A percentile compares a stretch with the other conserved stretches of the same genome.
Conservation (phyloP, 2,113 vertebrate genomes). For the Ceratotherium simum region DNA sequence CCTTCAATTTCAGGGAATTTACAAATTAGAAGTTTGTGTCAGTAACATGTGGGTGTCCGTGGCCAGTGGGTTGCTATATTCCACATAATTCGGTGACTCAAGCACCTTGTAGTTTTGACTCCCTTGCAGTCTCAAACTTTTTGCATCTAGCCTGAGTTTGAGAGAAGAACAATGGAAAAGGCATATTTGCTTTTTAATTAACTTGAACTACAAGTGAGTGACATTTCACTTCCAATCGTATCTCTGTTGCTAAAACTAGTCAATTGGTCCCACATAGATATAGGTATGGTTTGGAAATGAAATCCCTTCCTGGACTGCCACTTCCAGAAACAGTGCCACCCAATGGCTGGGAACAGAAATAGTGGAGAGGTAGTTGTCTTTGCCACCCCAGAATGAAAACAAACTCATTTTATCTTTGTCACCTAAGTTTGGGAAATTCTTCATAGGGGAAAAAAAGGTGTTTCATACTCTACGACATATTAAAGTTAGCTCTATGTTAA, state of each 20-base stretch:
- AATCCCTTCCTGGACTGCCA: not conserved
- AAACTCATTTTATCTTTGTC: not conserved
- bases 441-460: not conserved
- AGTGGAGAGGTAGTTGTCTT: not conserved
- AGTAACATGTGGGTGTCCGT: not conserved
- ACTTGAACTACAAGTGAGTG: not conserved
- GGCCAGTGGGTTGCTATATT: not conserved
- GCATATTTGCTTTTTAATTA: not conserved
- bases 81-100: not conserved
- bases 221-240: not conserved
- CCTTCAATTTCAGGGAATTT: not conserved
- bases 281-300: not conserved
- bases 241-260: not conserved
- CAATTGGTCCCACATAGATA: not conserved
- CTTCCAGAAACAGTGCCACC: not conserved
- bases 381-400: not conserved
- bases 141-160: not conserved
- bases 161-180: not conserved
- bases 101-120: not conserved
- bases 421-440: not conserved
- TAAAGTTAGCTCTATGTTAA: not conserved
- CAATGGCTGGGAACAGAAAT: not conserved
- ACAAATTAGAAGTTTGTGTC: not conserved
- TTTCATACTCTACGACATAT: not conserved
- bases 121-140: not conserved